These are phyloP conservation scores for Labeo catla DNA, from an alignment of 2,113 vertebrate genomes.

Conservation along the genomic window DNA sequence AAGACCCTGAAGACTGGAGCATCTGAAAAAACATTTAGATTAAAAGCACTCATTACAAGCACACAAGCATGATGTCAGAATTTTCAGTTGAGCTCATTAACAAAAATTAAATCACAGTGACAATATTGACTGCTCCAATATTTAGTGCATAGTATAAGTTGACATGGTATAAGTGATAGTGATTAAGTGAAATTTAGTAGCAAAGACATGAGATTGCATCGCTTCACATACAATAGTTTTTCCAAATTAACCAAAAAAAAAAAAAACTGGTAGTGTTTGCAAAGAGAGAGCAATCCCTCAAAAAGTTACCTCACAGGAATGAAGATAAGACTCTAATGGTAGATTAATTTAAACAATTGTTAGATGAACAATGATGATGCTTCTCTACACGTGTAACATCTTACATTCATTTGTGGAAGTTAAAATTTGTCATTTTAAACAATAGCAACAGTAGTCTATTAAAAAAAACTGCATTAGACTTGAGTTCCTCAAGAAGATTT, in stretches of 20 bases:
- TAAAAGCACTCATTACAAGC: not conserved
- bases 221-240: constrained; percentile 7
- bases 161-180: not conserved
- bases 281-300: constrained; percentile 59
- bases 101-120: not conserved
- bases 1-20: constrained; percentile 43
- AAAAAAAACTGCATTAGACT: not conserved
- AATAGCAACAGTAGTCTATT: not conserved
- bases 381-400: not conserved
- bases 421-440: not conserved
- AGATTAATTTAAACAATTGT: not conserved
- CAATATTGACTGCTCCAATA: not conserved
- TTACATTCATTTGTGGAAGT: not conserved
- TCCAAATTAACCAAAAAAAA: not conserved
- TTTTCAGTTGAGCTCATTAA: not conserved
- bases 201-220: constrained; percentile 39
- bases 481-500: not conserved
- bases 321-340: constrained; percentile 66
- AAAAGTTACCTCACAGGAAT: constrained; percentile 52
- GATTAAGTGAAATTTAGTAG: constrained; percentile 5
- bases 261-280: not conserved
- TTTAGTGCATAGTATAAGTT: not conserved
- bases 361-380: not conserved
- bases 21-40: constrained; percentile 16
- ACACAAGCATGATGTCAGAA: not conserved